phyloP scores from a whole-genome alignment of 2,113 vertebrate genomes.

The Crotalus viridis region DNA sequence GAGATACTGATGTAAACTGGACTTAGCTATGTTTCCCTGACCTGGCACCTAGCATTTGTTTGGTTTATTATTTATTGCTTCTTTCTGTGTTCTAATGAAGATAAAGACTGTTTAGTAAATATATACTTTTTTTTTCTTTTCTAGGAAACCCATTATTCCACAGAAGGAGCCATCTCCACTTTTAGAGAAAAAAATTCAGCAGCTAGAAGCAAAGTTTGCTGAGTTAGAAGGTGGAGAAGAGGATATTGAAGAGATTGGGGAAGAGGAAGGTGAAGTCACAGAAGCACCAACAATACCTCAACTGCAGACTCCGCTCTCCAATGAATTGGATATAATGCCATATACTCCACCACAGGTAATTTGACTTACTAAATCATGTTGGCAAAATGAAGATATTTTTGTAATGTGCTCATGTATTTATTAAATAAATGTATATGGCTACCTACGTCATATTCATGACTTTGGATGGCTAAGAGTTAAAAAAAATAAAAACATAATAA shows the following conservation, averaged over 20 bases:
- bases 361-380: conserved; percentile 11
- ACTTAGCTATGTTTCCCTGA: background rate
- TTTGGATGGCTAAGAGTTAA: background rate
- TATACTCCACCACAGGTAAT: conserved; percentile 94
- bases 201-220: conserved; percentile 97
- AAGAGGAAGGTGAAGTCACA: conserved; percentile 89
- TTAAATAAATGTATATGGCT: background rate
- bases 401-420: background rate
- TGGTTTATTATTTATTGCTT: background rate
- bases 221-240: conserved; percentile 92
- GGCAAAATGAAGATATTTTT: fast-evolving
- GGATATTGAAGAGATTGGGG: conserved; percentile 93
- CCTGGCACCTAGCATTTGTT: background rate
- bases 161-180: conserved; percentile 97
- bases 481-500: background rate
- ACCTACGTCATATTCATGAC: background rate
- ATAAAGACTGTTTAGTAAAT: background rate
- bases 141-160: conserved; percentile 94
- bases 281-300: conserved; percentile 85
- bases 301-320: conserved; percentile 84
- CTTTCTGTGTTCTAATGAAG: background rate
- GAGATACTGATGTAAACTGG: background rate
- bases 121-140: background rate
- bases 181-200: conserved; percentile 94
- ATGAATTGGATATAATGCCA: conserved; percentile 90